Conservation (phyloP, 2,888 invertebrate species). For the Brachypterus glaber region DNA sequence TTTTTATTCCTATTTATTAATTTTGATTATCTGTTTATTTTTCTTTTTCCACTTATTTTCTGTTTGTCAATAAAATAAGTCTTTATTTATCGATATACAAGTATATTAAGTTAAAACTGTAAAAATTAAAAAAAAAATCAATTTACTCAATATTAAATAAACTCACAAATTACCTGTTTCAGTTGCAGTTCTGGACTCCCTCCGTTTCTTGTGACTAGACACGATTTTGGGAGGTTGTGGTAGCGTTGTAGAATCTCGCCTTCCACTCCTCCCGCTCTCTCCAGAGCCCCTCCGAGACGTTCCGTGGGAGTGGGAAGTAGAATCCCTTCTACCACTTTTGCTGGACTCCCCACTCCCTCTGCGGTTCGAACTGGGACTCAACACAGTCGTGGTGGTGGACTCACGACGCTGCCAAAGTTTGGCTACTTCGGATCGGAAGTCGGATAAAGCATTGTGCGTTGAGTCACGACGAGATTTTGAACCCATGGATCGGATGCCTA, state of each 20-base stretch:
- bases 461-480: slow-evolving; percentile 67
- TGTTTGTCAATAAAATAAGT: too few species aligned
- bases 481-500: slow-evolving; percentile 58
- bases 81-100: too few species aligned
- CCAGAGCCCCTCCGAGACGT: slow-evolving; percentile 59
- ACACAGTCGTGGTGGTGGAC: slow-evolving; percentile 46
- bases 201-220: slow-evolving; percentile 50
- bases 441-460: slow-evolving; percentile 52
- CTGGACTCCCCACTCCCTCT: slow-evolving; percentile 56
- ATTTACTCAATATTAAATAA: too few species aligned
- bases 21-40: too few species aligned
- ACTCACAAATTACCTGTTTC: neutral
- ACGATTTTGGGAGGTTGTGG: slow-evolving; percentile 53
- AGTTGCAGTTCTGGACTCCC: slow-evolving; percentile 48
- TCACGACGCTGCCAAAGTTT: slow-evolving; percentile 61
- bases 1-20: too few species aligned
- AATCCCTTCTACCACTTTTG: slow-evolving; percentile 46
- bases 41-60: too few species aligned
- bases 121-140: too few species aligned
- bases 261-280: slow-evolving; percentile 46
- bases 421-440: slow-evolving; percentile 62
- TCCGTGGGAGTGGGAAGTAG: slow-evolving; percentile 47
- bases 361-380: slow-evolving; percentile 39
- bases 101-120: too few species aligned
- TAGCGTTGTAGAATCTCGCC: slow-evolving; percentile 57